These are phyloP conservation scores for Lophochroa leadbeateri DNA, from an alignment of 2,113 vertebrate species.

Conservation along the genomic window DNA sequence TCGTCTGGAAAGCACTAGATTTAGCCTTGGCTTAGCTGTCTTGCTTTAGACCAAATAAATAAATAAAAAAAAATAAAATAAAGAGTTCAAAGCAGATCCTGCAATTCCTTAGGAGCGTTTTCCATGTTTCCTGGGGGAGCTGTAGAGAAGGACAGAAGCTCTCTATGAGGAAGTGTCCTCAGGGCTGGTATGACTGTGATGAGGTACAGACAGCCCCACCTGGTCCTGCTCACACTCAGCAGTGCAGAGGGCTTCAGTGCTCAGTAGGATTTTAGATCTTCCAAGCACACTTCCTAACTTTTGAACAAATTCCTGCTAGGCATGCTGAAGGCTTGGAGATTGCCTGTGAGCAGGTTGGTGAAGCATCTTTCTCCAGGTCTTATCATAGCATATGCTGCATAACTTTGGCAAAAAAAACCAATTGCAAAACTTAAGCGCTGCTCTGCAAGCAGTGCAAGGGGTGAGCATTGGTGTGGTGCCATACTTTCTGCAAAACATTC, in stretches of 20 bases:
- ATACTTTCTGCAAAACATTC: neutral
- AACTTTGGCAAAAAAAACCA: neutral
- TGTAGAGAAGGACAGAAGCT: neutral
- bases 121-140: rapidly evolving
- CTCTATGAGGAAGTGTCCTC: neutral
- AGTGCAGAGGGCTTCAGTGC: rapidly evolving
- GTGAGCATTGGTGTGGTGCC: neutral
- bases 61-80: neutral
- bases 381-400: neutral
- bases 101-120: neutral
- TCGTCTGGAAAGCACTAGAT: neutral
- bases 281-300: neutral
- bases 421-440: neutral
- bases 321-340: neutral
- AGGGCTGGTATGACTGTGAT: neutral
- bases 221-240: neutral
- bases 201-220: neutral
- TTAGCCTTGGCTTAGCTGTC: neutral
- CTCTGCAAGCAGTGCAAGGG: rapidly evolving
- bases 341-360: neutral
- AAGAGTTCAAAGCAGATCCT: neutral
- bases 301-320: neutral
- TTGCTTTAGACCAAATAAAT: neutral
- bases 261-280: neutral
- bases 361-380: neutral